Evolutionary conservation across 53 echinoderm and acorn worm species (phyloP).

Genomic region (Stichopus horrens): DNA sequence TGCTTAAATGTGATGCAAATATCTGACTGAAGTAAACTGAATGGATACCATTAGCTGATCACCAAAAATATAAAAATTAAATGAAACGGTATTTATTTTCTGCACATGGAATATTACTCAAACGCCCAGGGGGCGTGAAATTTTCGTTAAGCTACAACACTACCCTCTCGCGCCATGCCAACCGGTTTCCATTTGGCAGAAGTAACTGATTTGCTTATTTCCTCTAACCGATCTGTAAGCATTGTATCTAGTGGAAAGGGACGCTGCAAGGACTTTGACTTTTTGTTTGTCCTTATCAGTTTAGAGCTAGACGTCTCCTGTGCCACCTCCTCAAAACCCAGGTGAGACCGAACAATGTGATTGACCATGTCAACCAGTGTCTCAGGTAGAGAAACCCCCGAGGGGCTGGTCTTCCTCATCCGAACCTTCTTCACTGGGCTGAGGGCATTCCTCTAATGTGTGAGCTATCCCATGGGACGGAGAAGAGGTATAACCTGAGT

Average conservation of each 20-base stretch:
- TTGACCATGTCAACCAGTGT: neutral
- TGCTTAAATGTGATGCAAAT: too few relatives aligned
- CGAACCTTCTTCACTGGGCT: neutral
- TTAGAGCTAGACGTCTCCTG: neutral
- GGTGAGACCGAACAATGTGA: neutral
- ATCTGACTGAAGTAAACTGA: too few relatives aligned
- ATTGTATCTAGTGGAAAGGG: neutral
- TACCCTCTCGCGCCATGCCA: too few relatives aligned
- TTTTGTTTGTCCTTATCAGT: constrained; percentile 10
- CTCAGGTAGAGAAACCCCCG: neutral
- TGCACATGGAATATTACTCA: too few relatives aligned
- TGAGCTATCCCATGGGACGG: neutral
- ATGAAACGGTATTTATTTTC: too few relatives aligned
- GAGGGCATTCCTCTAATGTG: neutral
- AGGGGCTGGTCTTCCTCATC: neutral
- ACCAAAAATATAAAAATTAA: too few relatives aligned
- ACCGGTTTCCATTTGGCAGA: too few relatives aligned
- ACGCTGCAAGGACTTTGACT: neutral
- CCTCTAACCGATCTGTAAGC: too few relatives aligned
- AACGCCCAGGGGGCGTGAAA: too few relatives aligned
- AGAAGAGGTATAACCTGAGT: neutral
- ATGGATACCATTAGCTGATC: too few relatives aligned
- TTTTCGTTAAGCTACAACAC: too few relatives aligned
- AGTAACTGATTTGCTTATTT: too few relatives aligned
- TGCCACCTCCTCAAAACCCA: neutral